Base-by-base conservation (phyloP, 2,797 vertebrate genomes). In the Brachymystax lenok region DNA sequence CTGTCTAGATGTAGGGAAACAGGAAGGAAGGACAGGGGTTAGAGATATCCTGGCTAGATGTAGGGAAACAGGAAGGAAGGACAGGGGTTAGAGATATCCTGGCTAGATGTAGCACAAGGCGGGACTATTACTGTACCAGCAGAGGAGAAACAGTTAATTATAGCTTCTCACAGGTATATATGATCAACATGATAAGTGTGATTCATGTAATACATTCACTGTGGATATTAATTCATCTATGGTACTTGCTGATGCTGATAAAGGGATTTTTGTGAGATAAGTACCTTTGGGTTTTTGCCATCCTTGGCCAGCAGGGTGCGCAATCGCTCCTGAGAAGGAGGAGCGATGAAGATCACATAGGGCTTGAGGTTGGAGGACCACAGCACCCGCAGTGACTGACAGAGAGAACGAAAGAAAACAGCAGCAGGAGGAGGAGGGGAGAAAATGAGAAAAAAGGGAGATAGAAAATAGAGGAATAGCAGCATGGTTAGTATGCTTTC, bases 341-440 rank as follows among this genome's bases (percentile, higher is more conserved):
- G 97, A 30, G 96, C 96, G 82, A 99, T 96, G 93, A 99, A 98
- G 93, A 99, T 95, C 85, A 99, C 95, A 82, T 95, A 99, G 54
- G 98, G 98, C 91, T 99, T 99, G 82, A 99, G 94, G 91, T 98
- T 97, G 83, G 96, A 96, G 87, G 96, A 96, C 67, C 97, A 95
- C 61, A 99, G 86, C 54, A 95, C 94, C 90, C 87, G 95, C 91
- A 99, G 84, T 35, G 97, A 98, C 98, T 99, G 85, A 79, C 76
- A 83, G 16, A 6, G 13, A 67, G 1, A n/a, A 19, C 19, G 1
- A 56, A 52, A 27, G 59, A 77, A 13, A 74, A 35, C 3, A 66
- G 61, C 24, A 63, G 50, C 12, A 63, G 0, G 46, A 63, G 54
- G 24, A 63, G 0, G 46, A 21, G 0, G 61, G 2, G 3, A 68